Evolutionary conservation across 2,797 vertebrate species (phyloP), one percentile per base, ranked within the genome.

Genomic region (Chrysocyon brachyurus): DNA sequence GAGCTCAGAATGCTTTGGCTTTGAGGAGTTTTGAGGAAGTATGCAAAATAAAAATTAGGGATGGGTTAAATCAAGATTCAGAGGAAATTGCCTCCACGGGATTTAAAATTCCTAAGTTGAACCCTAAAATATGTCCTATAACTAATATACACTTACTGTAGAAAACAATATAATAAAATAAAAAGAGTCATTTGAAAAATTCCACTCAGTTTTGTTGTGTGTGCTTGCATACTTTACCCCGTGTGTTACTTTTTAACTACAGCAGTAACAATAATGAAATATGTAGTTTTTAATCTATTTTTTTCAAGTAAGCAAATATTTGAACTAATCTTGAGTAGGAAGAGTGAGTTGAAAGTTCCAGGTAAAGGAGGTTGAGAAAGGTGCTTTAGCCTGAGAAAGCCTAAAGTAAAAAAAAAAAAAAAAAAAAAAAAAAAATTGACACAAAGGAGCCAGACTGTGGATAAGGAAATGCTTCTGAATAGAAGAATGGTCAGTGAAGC

Each of bases 81-180:
- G 70, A 52, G 68, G 73, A 15, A 14, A 24, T 7, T 54, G 8
- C 3, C 75, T 40, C 36, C 68, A 31, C 11, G 14, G 15, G 28
- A 31, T 3, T 49, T 28, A 3, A 3, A 11, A 79, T 31, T 9
- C 24, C 26, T 36, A 40, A 33, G 21, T 0, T 31, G 33, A 90
- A 54, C 7, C 61, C 72, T 56, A 33, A 33, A 36, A 56, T 21
- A 61, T 0, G 24, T 11, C 79, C 10, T 1, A 6, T 16, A 24
- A 82, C 6, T 16, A 46, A 17, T 3, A 61, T 0, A 3, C 2
- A 28, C 14, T 73, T 12, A 0, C 1, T n/a, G 36, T 4, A 21
- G 77, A 68, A 26, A 94, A 33, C 4, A 28, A 28, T 1, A 33
- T 9, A 8, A 49, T 0, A 33, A 63, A n/a, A n/a, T 46, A 28